A percentile compares a stretch with the other conserved stretches of the same genome.
Conservation (phyloP, 1,140 invertebrate species). For the Eciton burchellii region DNA sequence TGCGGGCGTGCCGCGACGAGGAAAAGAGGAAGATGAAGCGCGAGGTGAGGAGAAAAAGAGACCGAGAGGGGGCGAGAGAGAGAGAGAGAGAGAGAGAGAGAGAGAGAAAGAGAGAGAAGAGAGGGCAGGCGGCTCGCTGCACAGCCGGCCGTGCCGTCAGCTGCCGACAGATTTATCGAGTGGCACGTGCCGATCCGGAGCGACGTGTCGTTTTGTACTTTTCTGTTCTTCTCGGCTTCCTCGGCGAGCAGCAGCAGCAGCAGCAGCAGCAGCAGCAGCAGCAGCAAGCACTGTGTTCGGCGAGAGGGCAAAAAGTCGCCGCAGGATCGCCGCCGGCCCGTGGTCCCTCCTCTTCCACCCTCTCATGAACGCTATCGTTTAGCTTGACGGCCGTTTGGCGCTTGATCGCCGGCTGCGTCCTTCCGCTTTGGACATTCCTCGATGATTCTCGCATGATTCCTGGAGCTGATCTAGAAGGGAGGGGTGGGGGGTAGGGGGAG, state of each 20-base stretch:
- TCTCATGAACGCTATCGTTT: slow-evolving; percentile 42
- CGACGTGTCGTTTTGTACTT: slow-evolving; percentile 81
- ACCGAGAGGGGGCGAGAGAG: slow-evolving; percentile 21
- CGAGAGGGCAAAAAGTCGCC: slow-evolving; percentile 69
- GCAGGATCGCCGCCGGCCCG: slow-evolving; percentile 34
- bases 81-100: slow-evolving; percentile 18
- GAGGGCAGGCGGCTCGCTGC: slow-evolving; percentile 61
- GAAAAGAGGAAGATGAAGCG: not conserved
- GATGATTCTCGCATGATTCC: slow-evolving; percentile 40
- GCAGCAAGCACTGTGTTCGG: slow-evolving; percentile 64
- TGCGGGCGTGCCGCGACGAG: slow-evolving; percentile 18
- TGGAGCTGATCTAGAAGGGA: not conserved
- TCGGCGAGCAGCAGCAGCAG: slow-evolving; percentile 18
- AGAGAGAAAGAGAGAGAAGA: slow-evolving; percentile 71
- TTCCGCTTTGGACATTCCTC: slow-evolving; percentile 53
- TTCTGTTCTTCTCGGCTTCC: slow-evolving; percentile 72
- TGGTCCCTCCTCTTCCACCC: not conserved
- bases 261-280: too few relatives aligned
- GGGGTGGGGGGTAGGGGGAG: not conserved
- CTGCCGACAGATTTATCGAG: slow-evolving; percentile 86
- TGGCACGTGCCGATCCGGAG: slow-evolving; percentile 85
- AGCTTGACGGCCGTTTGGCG: not conserved
- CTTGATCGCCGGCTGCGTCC: slow-evolving; percentile 12
- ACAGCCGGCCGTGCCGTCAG: slow-evolving; percentile 83
- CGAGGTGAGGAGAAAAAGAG: not conserved